Base-by-base conservation (phyloP, 2,797 vertebrate species). In the Synaphobranchus kaupii region DNA sequence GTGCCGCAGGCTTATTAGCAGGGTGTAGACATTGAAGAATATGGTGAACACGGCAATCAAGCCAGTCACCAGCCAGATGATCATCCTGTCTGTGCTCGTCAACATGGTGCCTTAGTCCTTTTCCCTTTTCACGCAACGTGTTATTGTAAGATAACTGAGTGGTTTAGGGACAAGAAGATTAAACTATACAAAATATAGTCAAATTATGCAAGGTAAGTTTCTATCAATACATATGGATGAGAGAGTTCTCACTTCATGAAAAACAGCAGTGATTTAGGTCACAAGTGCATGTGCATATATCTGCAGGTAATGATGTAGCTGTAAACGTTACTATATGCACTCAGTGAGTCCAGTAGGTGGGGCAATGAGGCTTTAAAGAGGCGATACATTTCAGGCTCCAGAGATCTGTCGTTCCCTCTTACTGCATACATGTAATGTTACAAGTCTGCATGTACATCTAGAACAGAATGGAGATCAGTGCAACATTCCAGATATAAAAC, bases 1-100 rank as follows among this genome's bases (percentile, higher is more conserved):
- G 89, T 82, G 94, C 84, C 88, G 90, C 54, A 94, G 84, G 48
- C 93, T 96, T 88, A 91, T 92, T 86, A 95, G 39, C 76, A 96
- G 71, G 89, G 96, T 94, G 88, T 92, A 96, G 68, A 89, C 82
- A 28, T 96, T 96, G 52, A 95, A 96, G 92, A 96, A 95, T 60
- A 95, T 71, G 0, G 95, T 95, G 0, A 91, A 84, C 87, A 94
- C 76, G 0, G 93, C 93, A 82, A 94, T 10, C 56, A 93, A 73
- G 58, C 94, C 93, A 0, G 92, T 94, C 89, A 95, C 3, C 0
- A 92, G 48, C 95, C 96, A 96, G 87, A 96, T 83, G 56, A 9
- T 0, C 39, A 92, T 4, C 87, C 94, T 93, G 0, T 73, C 56
- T 15, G 15, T 22, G 31, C n/a, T 3, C 0, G 31, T 34, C 71